Evolutionary conservation across 2,888 invertebrate genomes (phyloP).

Genomic region (Xestia ashworthii): DNA sequence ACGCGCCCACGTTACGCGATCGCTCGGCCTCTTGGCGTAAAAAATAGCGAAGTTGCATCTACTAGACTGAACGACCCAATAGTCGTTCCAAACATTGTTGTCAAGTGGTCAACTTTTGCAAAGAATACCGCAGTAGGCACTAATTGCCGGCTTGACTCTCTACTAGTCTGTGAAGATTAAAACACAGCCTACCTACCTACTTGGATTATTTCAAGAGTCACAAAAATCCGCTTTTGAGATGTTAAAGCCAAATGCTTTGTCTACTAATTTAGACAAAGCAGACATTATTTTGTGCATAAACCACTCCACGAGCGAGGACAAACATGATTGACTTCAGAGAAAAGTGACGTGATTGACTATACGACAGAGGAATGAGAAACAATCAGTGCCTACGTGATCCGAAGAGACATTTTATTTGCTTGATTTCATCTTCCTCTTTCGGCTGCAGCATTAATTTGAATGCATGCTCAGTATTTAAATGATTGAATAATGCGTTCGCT

Average conservation of each 20-base stretch:
- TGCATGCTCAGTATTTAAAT: conserved; percentile 45
- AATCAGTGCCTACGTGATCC: conserved; percentile 59
- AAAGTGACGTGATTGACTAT: conserved; percentile 27
- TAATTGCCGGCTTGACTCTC: background rate
- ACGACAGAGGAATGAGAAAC: conserved; percentile 59
- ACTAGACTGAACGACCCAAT: conserved; percentile 41
- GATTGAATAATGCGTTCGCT: conserved; percentile 49
- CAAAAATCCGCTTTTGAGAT: conserved; percentile 3
- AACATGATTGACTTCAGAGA: conserved; percentile 18
- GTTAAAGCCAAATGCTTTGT: conserved; percentile 12
- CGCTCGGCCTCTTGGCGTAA: conserved; percentile 70
- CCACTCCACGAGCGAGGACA: background rate
- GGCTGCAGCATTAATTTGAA: conserved; percentile 44
- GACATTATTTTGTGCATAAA: conserved; percentile 13
- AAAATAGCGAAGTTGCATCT: conserved; percentile 66
- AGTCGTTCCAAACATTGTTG: conserved; percentile 29
- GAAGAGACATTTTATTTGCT: conserved; percentile 40
- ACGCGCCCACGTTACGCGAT: conserved; percentile 84
- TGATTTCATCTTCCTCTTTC: conserved; percentile 57
- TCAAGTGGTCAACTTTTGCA: conserved; percentile 7
- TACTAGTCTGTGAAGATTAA: background rate
- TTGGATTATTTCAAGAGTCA: conserved; percentile 1
- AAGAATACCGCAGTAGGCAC: background rate
- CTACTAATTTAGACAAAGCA: conserved; percentile 19
- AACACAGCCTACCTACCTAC: background rate